Percentiles rank a stretch among this genome's conserved stretches.
These are phyloP conservation scores for Caenorhabditis uteleia DNA, from an alignment of 2,888 invertebrate genomes.

Conservation along the genomic window DNA sequence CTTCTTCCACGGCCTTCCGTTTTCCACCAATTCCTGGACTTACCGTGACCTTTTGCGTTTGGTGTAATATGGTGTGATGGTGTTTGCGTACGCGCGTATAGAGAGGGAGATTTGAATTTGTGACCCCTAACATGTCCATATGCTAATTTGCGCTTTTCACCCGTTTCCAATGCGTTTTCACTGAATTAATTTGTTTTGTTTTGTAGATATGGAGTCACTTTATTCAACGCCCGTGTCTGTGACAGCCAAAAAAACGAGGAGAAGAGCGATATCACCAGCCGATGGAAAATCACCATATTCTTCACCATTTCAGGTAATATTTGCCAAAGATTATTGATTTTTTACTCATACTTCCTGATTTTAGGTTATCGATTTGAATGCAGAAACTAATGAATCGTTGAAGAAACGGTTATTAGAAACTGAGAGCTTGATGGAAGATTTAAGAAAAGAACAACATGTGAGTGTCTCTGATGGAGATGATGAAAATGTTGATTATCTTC, in stretches of 20 bases:
- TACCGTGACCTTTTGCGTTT: too few relatives aligned
- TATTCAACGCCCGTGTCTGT: constrained; percentile 2
- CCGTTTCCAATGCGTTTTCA: neutral
- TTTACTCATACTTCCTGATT: neutral
- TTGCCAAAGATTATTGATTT: neutral
- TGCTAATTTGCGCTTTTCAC: neutral
- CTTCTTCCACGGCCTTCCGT: too few relatives aligned
- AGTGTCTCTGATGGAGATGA: neutral
- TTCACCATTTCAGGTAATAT: constrained; percentile 10
- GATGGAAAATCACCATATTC: constrained; percentile 4
- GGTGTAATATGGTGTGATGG: too few relatives aligned
- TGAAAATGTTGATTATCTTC: too few relatives aligned
- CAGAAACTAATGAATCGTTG: neutral
- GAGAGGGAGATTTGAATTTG: neutral
- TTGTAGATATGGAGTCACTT: neutral
- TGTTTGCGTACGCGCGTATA: constrained; percentile 2
- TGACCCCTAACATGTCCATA: neutral
- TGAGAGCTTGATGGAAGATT: constrained; percentile 3
- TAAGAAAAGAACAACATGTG: constrained; percentile 2
- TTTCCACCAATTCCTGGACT: too few relatives aligned
- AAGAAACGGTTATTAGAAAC: constrained; percentile 1
- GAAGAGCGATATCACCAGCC: constrained; percentile 25
- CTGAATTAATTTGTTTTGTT: neutral
- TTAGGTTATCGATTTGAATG: constrained; percentile 17
- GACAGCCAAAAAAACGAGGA: constrained; percentile 6